These are phyloP conservation scores for Dendrolimus punctatus DNA, from an alignment of 1,140 invertebrate genomes.

Conservation along the genomic window DNA sequence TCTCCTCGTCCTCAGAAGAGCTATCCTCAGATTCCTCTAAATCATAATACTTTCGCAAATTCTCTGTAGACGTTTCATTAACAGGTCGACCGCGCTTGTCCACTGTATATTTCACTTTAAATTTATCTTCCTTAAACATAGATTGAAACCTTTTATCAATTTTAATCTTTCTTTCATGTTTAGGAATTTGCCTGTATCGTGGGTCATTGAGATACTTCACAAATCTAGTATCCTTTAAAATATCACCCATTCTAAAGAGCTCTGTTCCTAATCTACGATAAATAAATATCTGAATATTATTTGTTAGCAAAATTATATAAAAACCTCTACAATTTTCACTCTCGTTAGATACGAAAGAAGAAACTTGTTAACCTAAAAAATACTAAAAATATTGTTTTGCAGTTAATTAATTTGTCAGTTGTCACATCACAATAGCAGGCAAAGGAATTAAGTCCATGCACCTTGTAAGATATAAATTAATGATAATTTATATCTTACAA, in stretches of 20 bases:
- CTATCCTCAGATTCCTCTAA: slow-evolving; percentile 66
- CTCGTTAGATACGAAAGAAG: too few relatives aligned
- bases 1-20: slow-evolving; percentile 35
- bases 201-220: slow-evolving; percentile 90
- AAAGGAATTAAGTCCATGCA: too few relatives aligned
- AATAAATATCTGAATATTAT: too few relatives aligned
- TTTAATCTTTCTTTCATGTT: slow-evolving; percentile 90
- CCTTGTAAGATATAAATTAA: too few relatives aligned
- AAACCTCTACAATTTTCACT: too few relatives aligned
- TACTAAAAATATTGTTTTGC: too few relatives aligned
- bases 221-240: slow-evolving; percentile 88
- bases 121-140: slow-evolving; percentile 93
- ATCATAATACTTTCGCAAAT: slow-evolving; percentile 92
- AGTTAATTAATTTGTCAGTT: too few relatives aligned
- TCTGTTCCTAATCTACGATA: neutral
- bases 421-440: too few relatives aligned
- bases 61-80: slow-evolving; percentile 83
- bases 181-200: slow-evolving; percentile 88
- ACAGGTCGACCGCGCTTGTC: slow-evolving; percentile 93
- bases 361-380: too few relatives aligned
- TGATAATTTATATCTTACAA: too few relatives aligned
- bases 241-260: slow-evolving; percentile 54
- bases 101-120: slow-evolving; percentile 89
- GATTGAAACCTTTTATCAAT: slow-evolving; percentile 95
- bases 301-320: too few relatives aligned